These are phyloP conservation scores for Nemapogon koenigi DNA, from an alignment of 2,888 invertebrate species.

Conservation along the genomic window DNA sequence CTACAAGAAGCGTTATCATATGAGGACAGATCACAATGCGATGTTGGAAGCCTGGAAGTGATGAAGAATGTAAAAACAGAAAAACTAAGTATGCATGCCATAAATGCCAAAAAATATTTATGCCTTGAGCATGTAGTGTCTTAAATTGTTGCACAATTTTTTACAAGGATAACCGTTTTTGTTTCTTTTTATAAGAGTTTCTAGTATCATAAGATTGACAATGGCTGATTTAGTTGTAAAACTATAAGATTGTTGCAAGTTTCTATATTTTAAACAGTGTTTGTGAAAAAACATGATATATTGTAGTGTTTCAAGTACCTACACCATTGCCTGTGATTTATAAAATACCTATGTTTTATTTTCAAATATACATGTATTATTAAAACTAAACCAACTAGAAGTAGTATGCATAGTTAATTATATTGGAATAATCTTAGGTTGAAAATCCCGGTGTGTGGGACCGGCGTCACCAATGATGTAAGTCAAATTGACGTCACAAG, in stretches of 20 bases:
- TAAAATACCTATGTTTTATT: slow-evolving; percentile 1
- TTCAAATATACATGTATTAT: background rate
- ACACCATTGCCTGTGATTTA: background rate
- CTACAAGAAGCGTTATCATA: slow-evolving; percentile 24
- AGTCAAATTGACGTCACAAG: slow-evolving; percentile 5
- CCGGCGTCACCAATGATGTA: slow-evolving; percentile 6
- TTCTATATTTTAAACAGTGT: background rate
- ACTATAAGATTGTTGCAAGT: slow-evolving; percentile 1
- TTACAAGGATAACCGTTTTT: background rate
- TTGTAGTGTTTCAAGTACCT: slow-evolving; percentile 1
- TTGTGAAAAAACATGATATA: background rate
- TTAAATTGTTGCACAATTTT: background rate
- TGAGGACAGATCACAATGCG: background rate
- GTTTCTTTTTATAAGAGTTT: slow-evolving; percentile 4
- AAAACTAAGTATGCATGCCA: too few relatives aligned
- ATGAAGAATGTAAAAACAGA: too few relatives aligned
- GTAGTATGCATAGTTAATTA: background rate
- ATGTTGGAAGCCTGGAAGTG: too few relatives aligned
- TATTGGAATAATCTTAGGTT: slow-evolving; percentile 3
- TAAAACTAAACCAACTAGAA: slow-evolving; percentile 5
- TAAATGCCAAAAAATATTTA: background rate
- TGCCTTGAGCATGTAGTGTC: background rate
- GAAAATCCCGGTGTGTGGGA: slow-evolving; percentile 2
- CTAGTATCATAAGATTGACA: background rate
- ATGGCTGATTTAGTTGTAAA: slow-evolving; percentile 1